These are phyloP conservation scores for Stenolophus ochropezus DNA, from an alignment of 2,888 invertebrate species.

Conservation along the genomic window DNA sequence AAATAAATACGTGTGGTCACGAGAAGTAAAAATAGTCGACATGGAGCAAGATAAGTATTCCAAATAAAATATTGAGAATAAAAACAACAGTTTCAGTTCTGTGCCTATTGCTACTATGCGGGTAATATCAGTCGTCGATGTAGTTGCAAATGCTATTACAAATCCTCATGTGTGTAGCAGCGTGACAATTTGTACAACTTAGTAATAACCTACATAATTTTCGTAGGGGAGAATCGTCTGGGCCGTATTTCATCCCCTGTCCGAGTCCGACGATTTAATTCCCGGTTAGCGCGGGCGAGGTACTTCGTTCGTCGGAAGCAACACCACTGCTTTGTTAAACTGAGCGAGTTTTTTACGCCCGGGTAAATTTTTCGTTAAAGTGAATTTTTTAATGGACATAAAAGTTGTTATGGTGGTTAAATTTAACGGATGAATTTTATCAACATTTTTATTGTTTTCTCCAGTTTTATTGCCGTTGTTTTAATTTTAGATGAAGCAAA, in stretches of 20 bases:
- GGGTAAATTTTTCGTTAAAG: slow-evolving; percentile 22
- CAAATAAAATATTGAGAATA: no score
- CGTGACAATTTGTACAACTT: neutral
- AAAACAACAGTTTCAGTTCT: no score
- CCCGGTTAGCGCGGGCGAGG: neutral
- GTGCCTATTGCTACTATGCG: no score
- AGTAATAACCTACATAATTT: neutral
- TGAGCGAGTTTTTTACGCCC: slow-evolving; percentile 9
- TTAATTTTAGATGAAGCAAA: slow-evolving; percentile 22
- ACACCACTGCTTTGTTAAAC: neutral
- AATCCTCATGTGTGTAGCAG: no score
- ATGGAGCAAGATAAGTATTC: no score
- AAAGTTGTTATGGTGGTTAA: slow-evolving; percentile 28
- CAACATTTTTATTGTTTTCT: slow-evolving; percentile 32
- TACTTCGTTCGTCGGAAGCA: neutral
- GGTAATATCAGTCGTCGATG: no score
- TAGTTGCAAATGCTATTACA: neutral
- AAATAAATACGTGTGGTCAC: no score
- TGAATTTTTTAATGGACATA: slow-evolving; percentile 27
- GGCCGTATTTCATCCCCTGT: neutral
- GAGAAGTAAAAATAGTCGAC: no score
- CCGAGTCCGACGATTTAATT: neutral
- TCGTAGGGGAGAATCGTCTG: neutral
- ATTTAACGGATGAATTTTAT: slow-evolving; percentile 30
- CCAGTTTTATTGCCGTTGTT: slow-evolving; percentile 7